Evolutionary conservation across 2,888 invertebrate species (phyloP).

Genomic region (Aplocera efformata): DNA sequence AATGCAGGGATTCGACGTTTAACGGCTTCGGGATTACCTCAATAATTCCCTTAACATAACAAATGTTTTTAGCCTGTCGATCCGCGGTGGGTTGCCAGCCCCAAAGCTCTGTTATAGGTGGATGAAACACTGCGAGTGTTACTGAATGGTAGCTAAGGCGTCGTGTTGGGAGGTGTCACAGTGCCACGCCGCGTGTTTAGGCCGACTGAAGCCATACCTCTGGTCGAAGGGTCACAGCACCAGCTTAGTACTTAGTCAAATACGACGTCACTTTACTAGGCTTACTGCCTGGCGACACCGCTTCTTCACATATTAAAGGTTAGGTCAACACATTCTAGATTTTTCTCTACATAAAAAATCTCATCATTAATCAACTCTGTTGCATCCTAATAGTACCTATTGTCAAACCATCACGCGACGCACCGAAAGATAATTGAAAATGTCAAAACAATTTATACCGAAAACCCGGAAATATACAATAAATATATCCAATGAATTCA

Average conservation of each 20-base stretch:
- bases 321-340: constrained; percentile 26
- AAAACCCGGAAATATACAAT: constrained; percentile 51
- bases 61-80: constrained; percentile 68
- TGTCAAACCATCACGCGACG: not conserved
- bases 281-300: constrained; percentile 42
- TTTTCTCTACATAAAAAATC: no score
- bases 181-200: constrained; percentile 36
- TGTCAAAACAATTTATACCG: constrained; percentile 42
- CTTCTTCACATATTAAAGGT: constrained; percentile 51
- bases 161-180: constrained; percentile 10
- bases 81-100: constrained; percentile 30
- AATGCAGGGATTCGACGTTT: constrained; percentile 74
- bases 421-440: constrained; percentile 15
- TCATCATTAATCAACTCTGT: constrained; percentile 3
- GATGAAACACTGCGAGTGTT: constrained; percentile 39
- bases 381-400: constrained; percentile 1
- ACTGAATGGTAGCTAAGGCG: constrained; percentile 38
- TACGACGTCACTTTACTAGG: constrained; percentile 51
- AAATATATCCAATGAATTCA: constrained; percentile 42
- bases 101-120: constrained; percentile 28
- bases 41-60: constrained; percentile 71
- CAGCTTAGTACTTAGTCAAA: constrained; percentile 55
- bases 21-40: constrained; percentile 78
- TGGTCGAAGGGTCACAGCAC: constrained; percentile 48
- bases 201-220: constrained; percentile 62